These are phyloP conservation scores for Aspiorhynchus laticeps DNA, from an alignment of 2,113 vertebrate genomes.

Conservation along the genomic window DNA sequence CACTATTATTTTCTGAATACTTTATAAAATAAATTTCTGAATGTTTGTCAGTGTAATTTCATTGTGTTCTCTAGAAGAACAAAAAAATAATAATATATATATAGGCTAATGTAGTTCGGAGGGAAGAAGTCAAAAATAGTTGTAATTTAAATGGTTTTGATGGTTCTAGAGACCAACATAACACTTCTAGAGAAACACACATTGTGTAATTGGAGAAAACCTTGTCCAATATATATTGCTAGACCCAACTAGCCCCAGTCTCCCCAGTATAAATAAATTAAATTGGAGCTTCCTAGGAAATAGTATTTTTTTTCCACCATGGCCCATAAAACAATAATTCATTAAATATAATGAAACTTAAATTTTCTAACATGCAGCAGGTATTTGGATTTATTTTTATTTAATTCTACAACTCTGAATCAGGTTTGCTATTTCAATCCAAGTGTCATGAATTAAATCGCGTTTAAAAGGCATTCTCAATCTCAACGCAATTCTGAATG, in stretches of 20 bases:
- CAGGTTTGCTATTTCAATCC: too few relatives aligned
- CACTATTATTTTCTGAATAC: not conserved
- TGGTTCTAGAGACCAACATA: too few relatives aligned
- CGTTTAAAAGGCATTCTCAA: not conserved
- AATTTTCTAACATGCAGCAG: not conserved
- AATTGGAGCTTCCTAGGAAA: not conserved
- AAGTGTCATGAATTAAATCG: not conserved
- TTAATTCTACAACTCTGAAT: too few relatives aligned
- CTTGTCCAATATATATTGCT: not conserved
- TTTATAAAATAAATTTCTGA: not conserved
- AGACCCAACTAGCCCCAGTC: not conserved
- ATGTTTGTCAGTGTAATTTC: not conserved
- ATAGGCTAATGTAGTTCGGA: too few relatives aligned
- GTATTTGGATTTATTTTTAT: too few relatives aligned
- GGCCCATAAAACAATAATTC: not conserved
- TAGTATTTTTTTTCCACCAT: not conserved
- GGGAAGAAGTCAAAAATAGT: too few relatives aligned
- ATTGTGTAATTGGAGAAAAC: too few relatives aligned
- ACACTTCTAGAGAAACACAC: too few relatives aligned
- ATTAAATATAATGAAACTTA: not conserved
- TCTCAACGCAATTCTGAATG: not conserved
- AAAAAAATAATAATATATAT: too few relatives aligned
- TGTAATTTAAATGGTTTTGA: too few relatives aligned
- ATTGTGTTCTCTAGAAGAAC: too few relatives aligned
- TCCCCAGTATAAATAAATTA: not conserved